These are phyloP conservation scores for Pachymerium ferrugineum DNA, from an alignment of 2,888 invertebrate genomes.

Conservation along the genomic window DNA sequence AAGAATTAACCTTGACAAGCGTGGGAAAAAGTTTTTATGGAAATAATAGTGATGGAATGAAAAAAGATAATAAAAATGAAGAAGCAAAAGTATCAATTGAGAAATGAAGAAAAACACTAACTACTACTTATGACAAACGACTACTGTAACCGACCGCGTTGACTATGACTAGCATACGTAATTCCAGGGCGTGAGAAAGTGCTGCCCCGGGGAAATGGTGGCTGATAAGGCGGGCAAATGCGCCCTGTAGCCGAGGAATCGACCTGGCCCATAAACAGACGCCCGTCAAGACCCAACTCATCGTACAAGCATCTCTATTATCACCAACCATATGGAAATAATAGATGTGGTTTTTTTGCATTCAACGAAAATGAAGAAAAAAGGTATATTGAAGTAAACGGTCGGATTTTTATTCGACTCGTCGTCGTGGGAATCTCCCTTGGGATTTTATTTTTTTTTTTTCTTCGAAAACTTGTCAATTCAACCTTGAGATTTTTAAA, in stretches of 20 bases:
- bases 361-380: not conserved
- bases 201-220: constrained; percentile 29
- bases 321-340: constrained; percentile 12
- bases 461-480: not conserved
- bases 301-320: constrained; percentile 13
- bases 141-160: not conserved
- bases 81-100: not conserved
- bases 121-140: not conserved
- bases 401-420: not conserved
- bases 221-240: constrained; percentile 20
- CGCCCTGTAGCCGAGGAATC: constrained; percentile 6
- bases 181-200: constrained; percentile 30
- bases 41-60: not conserved
- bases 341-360: not conserved
- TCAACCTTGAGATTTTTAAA: constrained; percentile 3
- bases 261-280: constrained; percentile 19
- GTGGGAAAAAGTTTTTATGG: not conserved
- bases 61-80: not conserved
- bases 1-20: constrained; percentile 23
- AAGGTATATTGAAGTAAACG: not conserved
- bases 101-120: not conserved
- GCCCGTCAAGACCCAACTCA: constrained; percentile 19
- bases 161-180: constrained; percentile 24
- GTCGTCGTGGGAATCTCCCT: not conserved
- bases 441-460: not conserved